Conservation (phyloP, 2,888 invertebrate genomes). For the Alviniconcha strummeri region DNA sequence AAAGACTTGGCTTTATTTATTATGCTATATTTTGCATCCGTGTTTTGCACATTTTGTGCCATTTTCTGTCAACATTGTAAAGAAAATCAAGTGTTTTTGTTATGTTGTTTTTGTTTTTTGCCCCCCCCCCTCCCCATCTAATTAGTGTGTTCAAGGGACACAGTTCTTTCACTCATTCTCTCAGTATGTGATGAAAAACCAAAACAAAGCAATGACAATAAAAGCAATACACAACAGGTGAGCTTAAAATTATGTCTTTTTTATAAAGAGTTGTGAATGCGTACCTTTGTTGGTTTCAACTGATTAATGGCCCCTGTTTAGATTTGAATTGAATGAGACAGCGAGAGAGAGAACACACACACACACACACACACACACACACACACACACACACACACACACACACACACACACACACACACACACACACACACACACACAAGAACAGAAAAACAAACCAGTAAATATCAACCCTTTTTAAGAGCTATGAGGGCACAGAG, state of each 20-base stretch:
- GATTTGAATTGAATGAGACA: neutral
- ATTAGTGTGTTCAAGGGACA: too few relatives aligned
- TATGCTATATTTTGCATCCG: too few relatives aligned
- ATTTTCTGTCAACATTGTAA: too few relatives aligned
- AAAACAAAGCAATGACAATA: neutral
- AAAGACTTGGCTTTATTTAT: too few relatives aligned
- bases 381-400: conserved; percentile 9
- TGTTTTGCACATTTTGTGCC: too few relatives aligned
- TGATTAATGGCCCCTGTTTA: neutral
- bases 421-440: conserved; percentile 9
- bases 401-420: conserved; percentile 11
- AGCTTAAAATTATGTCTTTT: neutral
- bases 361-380: conserved; percentile 5
- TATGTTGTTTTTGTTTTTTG: too few relatives aligned
- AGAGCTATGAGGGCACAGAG: neutral
- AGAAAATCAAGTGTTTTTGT: too few relatives aligned
- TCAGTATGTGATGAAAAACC: neutral
- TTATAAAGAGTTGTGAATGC: neutral
- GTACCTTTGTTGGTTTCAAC: neutral
- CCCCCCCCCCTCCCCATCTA: too few relatives aligned
- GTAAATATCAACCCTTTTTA: neutral
- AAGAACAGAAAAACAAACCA: neutral
- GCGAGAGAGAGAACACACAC: neutral
- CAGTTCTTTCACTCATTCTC: too few relatives aligned
- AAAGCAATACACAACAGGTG: neutral